Evolutionary conservation across 2,797 vertebrate species (phyloP).

Genomic region (Leptoclinus maculatus): DNA sequence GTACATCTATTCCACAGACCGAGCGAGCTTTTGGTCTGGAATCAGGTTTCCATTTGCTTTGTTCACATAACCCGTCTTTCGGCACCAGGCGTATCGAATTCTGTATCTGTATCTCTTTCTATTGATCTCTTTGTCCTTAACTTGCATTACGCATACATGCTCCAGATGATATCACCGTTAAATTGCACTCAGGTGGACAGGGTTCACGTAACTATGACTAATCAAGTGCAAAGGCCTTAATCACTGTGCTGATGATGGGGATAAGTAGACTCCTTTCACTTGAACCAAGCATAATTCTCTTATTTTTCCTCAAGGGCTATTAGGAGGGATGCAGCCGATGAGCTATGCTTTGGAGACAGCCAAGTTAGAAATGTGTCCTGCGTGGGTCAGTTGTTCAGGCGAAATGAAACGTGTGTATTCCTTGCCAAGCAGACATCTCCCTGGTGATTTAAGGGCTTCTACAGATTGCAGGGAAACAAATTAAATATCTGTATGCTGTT

Average conservation of each 20-base stretch:
- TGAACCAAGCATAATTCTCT: slow-evolving; percentile 46
- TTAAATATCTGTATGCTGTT: slow-evolving; percentile 31
- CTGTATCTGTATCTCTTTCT: slow-evolving; percentile 24
- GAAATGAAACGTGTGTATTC: slow-evolving; percentile 41
- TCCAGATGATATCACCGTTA: slow-evolving; percentile 64
- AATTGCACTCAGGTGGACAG: slow-evolving; percentile 51
- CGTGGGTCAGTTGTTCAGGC: slow-evolving; percentile 47
- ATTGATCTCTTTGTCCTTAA: slow-evolving; percentile 39
- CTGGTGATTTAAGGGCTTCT: slow-evolving; percentile 27
- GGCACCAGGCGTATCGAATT: slow-evolving; percentile 26
- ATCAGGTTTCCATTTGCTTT: slow-evolving; percentile 38
- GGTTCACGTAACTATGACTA: slow-evolving; percentile 67
- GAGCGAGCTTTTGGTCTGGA: neutral
- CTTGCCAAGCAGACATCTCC: slow-evolving; percentile 44
- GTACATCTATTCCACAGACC: neutral
- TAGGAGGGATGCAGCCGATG: slow-evolving; percentile 23
- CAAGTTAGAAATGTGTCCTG: slow-evolving; percentile 36
- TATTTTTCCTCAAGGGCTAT: slow-evolving; percentile 36
- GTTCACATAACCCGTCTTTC: slow-evolving; percentile 5
- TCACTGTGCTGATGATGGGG: slow-evolving; percentile 48
- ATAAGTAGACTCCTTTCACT: slow-evolving; percentile 40
- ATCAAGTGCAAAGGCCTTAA: slow-evolving; percentile 60
- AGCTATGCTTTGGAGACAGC: slow-evolving; percentile 20
- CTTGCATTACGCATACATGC: slow-evolving; percentile 23
- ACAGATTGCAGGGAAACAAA: slow-evolving; percentile 48